Evolutionary conservation across 2,888 invertebrate species (phyloP).

Genomic region (Ramazzottius varieornatus): DNA sequence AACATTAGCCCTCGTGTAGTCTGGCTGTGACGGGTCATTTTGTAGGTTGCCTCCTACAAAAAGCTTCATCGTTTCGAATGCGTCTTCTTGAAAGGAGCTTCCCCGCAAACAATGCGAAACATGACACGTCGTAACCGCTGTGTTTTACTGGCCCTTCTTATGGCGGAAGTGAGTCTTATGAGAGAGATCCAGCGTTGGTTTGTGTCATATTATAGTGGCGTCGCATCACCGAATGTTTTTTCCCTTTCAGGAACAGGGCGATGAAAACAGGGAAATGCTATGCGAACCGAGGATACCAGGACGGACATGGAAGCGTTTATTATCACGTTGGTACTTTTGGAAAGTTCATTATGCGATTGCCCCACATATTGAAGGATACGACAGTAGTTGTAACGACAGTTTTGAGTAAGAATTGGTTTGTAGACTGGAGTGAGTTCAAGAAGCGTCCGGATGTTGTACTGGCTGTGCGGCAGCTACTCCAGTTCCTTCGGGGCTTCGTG

Average conservation of each 20-base stretch:
- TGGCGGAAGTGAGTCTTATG: not conserved
- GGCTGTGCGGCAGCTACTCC: not conserved
- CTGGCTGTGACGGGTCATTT: no score
- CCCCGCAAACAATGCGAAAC: not conserved
- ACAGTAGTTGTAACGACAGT: no score
- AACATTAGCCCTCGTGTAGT: no score
- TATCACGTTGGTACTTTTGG: not conserved
- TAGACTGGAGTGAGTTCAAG: not conserved
- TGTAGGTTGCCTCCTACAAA: not conserved
- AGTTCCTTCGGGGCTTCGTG: not conserved
- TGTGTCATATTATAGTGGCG: no score
- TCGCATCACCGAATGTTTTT: no score
- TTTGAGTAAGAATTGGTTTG: no score
- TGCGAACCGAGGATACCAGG: no score
- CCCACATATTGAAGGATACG: no score
- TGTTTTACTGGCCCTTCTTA: not conserved
- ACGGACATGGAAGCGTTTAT: not conserved
- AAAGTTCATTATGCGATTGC: no score
- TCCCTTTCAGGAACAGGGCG: no score
- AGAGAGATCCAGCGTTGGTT: no score
- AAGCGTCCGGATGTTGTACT: not conserved
- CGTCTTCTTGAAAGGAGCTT: not conserved
- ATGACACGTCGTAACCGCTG: not conserved
- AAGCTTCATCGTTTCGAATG: not conserved
- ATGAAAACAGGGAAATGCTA: no score